Evolutionary conservation across 2,113 vertebrate genomes (phyloP), one percentile per base, ranked within the genome.

Genomic region (Sceloporus undulatus): DNA sequence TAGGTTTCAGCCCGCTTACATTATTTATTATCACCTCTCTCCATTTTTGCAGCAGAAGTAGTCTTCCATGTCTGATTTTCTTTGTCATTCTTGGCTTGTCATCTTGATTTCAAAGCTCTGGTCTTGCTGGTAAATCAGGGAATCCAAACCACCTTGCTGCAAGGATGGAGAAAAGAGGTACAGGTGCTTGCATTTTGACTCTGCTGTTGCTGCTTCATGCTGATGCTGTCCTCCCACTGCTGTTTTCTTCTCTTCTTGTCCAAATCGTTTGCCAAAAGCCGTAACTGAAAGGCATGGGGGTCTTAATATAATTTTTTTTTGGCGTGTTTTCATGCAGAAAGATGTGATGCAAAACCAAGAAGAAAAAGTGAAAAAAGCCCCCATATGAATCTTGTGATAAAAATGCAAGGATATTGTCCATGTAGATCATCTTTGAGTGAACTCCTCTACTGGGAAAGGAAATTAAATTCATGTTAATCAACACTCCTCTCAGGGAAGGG

Each of bases 391-490:
- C 0, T 0, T 52, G 91, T 88, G 59, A 90, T 91, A 75, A 75
- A 85, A 92, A 92, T 84, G 79, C 88, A 82, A 93, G 91, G 54
- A 85, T 89, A 77, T 65, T 11, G 7, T 91, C 83, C 75, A 82
- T 80, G 79, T 80, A 86, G 74, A 92, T 91, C 11, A 73, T 27
- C 89, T 19, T 74, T 85, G 52, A 5, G 9, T 38, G 73, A 62
- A 91, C 54, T 90, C 42, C 29, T 87, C 80, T 88, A 84, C 91
- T 91, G 76, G 86, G 84, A 89, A 85, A 56, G 62, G 91, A 79
- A 92, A 94, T 88, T 82, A 87, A 92, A 89, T 90, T 75, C 71
- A 75, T n/a, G 52, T 29, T 75, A 40, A 85, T 85, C 54, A 85
- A 42, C 38, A 38, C 9, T 40, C 4, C 56, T 16, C 34, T 81